phyloP scores from a whole-genome alignment of 2,888 invertebrate species.

The Lomographa bimaculata region DNA sequence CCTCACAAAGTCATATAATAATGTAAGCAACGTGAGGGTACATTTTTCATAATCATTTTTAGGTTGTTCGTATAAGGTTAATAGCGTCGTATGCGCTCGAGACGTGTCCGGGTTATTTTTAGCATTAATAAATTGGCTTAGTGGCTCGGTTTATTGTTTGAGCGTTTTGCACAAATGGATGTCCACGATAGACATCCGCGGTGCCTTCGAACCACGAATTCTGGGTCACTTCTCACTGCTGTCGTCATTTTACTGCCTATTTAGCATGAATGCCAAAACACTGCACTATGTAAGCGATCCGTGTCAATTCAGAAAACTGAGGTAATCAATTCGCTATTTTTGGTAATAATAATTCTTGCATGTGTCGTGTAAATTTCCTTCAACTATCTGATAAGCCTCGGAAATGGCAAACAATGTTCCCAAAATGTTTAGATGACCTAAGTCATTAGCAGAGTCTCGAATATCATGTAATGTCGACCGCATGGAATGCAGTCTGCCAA shows the following conservation, averaged over 20 bases:
- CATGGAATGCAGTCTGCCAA: conserved; percentile 68
- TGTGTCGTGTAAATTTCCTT: too few relatives aligned
- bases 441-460: conserved; percentile 35
- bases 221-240: conserved; percentile 58
- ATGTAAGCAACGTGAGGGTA: conserved; percentile 34
- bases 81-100: conserved; percentile 72
- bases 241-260: conserved; percentile 43
- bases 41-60: conserved; percentile 53
- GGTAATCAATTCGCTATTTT: too few relatives aligned
- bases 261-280: conserved; percentile 44
- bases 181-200: conserved; percentile 39
- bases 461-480: conserved; percentile 49
- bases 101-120: conserved; percentile 79
- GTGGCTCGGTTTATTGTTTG: conserved; percentile 76
- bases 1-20: conserved; percentile 19
- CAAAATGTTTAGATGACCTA: conserved; percentile 13
- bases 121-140: conserved; percentile 82
- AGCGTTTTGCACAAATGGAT: conserved; percentile 69
- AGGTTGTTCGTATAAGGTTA: conserved; percentile 74
- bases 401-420: conserved; percentile 5
- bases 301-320: too few relatives aligned
- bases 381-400: conserved; percentile 7
- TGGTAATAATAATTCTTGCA: too few relatives aligned
- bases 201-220: conserved; percentile 32
- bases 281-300: conserved; percentile 24